Evolutionary conservation across 2,888 invertebrate species (phyloP).

Genomic region (Mechanitis mazaeus): DNA sequence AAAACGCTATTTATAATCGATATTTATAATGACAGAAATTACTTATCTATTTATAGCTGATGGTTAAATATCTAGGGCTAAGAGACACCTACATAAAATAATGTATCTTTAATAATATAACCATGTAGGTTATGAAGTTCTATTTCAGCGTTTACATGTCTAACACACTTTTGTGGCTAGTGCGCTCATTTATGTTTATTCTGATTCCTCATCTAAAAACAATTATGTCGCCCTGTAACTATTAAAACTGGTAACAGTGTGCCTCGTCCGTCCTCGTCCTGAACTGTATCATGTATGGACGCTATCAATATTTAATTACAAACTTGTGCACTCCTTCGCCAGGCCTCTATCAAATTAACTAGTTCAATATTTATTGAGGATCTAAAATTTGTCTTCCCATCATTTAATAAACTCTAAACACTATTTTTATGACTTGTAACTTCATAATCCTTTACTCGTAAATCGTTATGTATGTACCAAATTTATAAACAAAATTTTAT

Average conservation of each 20-base stretch:
- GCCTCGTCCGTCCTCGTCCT: slow-evolving; percentile 38
- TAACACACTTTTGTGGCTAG: background rate
- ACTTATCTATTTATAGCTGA: background rate
- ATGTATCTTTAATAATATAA: no score
- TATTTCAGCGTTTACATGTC: background rate
- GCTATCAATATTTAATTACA: slow-evolving; percentile 64
- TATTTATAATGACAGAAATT: background rate
- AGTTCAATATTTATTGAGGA: slow-evolving; percentile 55
- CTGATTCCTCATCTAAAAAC: background rate
- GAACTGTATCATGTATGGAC: slow-evolving; percentile 44
- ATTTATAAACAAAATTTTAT: background rate
- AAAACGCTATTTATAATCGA: background rate
- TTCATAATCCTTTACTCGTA: slow-evolving; percentile 5
- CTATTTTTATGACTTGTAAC: slow-evolving; percentile 18
- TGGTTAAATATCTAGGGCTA: background rate
- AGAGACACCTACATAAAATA: background rate
- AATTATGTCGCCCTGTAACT: background rate
- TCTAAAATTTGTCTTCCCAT: slow-evolving; percentile 43
- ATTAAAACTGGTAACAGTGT: slow-evolving; percentile 25
- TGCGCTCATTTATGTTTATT: background rate
- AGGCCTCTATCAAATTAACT: slow-evolving; percentile 47
- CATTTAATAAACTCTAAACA: slow-evolving; percentile 37
- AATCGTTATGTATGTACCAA: slow-evolving; percentile 2
- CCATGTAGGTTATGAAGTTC: background rate
- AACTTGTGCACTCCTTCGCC: slow-evolving; percentile 47